phyloP scores from a whole-genome alignment of 2,888 invertebrate species.

The Polydrusus pterygomalis region DNA sequence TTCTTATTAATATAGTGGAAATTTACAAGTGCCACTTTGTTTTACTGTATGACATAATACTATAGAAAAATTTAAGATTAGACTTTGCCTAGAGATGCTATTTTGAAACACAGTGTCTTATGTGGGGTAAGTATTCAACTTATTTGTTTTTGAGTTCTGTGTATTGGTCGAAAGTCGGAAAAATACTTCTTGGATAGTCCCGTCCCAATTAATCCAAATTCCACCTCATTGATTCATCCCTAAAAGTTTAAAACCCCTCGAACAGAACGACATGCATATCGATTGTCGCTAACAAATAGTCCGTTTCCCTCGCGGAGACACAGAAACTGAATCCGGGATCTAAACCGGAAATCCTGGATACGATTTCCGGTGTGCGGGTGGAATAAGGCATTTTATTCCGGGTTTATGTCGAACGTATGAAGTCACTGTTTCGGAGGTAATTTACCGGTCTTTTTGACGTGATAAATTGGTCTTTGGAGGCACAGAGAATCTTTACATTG shows the following conservation, averaged over 20 bases:
- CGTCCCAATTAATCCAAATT: background rate
- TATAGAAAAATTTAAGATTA: no score
- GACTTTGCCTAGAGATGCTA: no score
- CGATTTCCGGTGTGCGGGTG: slow-evolving; percentile 43
- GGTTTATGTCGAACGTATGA: slow-evolving; percentile 18
- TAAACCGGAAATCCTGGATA: slow-evolving; percentile 44
- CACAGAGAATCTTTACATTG: no score
- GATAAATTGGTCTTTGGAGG: no score
- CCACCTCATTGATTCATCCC: background rate
- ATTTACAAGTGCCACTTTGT: no score
- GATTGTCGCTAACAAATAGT: slow-evolving; percentile 43
- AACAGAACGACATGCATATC: slow-evolving; percentile 30
- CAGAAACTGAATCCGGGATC: slow-evolving; percentile 44
- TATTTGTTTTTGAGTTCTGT: no score
- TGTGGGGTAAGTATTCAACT: no score
- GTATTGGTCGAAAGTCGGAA: no score
- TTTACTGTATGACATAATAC: no score
- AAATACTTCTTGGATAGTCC: no score
- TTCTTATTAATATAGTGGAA: no score
- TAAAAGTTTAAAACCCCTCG: slow-evolving; percentile 1
- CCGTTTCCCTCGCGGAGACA: slow-evolving; percentile 42
- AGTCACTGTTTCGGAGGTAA: slow-evolving; percentile 2
- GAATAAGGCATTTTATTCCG: slow-evolving; percentile 35
- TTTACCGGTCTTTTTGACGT: background rate
- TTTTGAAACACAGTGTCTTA: no score